Evolutionary conservation across 2,113 vertebrate species (phyloP).

Genomic region (Indicator maculatus): DNA sequence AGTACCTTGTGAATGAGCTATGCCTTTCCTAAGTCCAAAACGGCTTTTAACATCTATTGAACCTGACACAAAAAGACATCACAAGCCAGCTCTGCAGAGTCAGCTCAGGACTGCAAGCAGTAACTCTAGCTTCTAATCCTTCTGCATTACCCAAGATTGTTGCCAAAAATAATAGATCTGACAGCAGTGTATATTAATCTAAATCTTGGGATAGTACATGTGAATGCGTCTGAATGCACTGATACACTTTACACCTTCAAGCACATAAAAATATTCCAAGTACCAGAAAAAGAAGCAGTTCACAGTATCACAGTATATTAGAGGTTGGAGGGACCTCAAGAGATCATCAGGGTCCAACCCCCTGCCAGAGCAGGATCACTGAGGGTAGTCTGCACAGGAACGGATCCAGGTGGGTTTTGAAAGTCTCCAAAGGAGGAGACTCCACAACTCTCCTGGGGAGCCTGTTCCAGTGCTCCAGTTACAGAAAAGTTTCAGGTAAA

Average conservation of each 20-base stretch:
- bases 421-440: too few relatives aligned
- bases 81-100: neutral
- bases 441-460: too few relatives aligned
- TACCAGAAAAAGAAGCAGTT: neutral
- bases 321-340: too few relatives aligned
- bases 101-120: neutral
- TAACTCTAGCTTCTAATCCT: neutral
- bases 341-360: too few relatives aligned
- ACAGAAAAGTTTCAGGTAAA: neutral
- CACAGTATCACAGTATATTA: neutral
- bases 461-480: neutral
- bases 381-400: too few relatives aligned
- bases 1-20: neutral
- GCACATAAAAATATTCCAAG: neutral
- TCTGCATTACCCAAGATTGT: neutral
- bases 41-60: slow-evolving; percentile 13
- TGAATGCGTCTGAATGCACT: neutral
- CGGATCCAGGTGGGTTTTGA: too few relatives aligned
- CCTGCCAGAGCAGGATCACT: too few relatives aligned
- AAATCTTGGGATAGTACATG: neutral
- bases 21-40: neutral
- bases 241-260: neutral
- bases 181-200: neutral
- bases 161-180: neutral
- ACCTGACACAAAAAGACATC: neutral